Evolutionary conservation across 2,888 invertebrate genomes (phyloP).

Genomic region (Mimachlamys varia): DNA sequence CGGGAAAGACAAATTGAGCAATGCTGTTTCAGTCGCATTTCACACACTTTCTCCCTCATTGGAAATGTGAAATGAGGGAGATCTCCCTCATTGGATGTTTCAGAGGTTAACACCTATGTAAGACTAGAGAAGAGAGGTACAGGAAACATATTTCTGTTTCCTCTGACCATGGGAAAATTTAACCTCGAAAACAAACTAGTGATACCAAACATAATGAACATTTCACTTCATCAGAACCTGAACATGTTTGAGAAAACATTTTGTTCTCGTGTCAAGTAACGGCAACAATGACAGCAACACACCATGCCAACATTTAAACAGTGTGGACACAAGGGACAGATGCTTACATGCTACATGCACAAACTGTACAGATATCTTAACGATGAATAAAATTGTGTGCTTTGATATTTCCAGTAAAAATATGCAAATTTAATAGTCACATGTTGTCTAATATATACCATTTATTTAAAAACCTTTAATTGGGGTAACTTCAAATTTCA

Average conservation of each 20-base stretch:
- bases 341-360: conserved; percentile 19
- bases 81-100: no score
- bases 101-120: no score
- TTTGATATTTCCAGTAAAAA: background rate
- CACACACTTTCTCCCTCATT: no score
- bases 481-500: no score
- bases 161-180: background rate
- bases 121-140: no score
- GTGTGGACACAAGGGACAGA: background rate
- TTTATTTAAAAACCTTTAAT: no score
- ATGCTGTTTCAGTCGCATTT: no score
- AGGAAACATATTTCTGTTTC: background rate
- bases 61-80: no score
- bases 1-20: no score
- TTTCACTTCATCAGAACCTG: background rate
- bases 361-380: background rate
- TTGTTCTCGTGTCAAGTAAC: background rate
- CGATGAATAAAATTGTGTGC: background rate
- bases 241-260: background rate
- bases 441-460: no score
- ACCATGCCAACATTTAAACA: background rate
- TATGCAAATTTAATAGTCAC: background rate
- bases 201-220: background rate
- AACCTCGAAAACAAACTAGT: background rate
- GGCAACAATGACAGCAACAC: background rate